These are phyloP conservation scores for Porites rus DNA, from an alignment of 92 coral and sea anemone species.

Conservation along the genomic window DNA sequence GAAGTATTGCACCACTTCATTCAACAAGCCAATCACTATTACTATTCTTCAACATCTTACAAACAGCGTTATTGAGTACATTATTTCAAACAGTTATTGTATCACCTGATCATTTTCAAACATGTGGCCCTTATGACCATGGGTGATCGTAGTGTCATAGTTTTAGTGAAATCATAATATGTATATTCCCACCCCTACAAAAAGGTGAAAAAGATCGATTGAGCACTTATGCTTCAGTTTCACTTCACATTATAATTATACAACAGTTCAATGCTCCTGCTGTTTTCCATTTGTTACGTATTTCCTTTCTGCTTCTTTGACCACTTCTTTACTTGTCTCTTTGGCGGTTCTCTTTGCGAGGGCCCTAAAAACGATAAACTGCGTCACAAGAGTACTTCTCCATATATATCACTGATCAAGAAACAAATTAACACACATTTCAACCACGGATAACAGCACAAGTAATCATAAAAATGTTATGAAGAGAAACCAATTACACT, in stretches of 20 bases:
- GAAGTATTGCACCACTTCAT: no score
- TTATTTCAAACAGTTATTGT: background rate
- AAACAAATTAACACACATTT: no score
- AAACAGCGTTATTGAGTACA: background rate
- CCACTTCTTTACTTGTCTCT: constrained; percentile 86
- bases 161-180: no score
- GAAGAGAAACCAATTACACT: no score
- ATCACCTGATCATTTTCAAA: background rate
- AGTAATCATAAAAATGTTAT: background rate
- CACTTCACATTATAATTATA: background rate
- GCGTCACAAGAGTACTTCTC: background rate
- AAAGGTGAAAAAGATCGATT: background rate
- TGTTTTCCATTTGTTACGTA: constrained; percentile 39
- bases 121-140: no score
- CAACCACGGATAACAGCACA: no score
- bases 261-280: background rate
- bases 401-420: no score
- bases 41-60: background rate
- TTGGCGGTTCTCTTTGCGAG: constrained; percentile 94
- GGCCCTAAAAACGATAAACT: constrained; percentile 73
- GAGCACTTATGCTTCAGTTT: background rate
- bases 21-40: no score
- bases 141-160: no score
- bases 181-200: no score
- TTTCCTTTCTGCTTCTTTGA: constrained; percentile 87